Percentiles rank a stretch among this genome's conserved stretches.
Conservation (phyloP, 2,113 vertebrate genomes). For the Hippocampus mohnikei region DNA sequence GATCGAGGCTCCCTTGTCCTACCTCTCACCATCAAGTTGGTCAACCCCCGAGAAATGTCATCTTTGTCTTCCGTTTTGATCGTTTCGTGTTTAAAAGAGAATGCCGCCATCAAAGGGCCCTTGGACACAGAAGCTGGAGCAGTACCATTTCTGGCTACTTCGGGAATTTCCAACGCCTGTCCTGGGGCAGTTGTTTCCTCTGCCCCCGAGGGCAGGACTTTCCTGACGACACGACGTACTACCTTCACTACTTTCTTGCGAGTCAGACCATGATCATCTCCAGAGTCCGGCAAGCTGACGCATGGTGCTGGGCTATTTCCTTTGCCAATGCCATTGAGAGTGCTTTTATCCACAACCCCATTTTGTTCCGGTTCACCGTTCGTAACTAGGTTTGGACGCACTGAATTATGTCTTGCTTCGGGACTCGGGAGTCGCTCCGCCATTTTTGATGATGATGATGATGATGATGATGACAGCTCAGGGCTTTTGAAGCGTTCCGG, state of each 20-base stretch:
- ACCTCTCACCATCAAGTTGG: constrained; percentile 81
- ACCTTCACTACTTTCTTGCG: constrained; percentile 81
- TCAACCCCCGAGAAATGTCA: constrained; percentile 80
- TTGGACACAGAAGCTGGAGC: constrained; percentile 32
- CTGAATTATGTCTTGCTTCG: constrained; percentile 28
- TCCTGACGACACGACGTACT: constrained; percentile 82
- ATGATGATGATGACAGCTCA: constrained; percentile 24
- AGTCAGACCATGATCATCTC: constrained; percentile 71
- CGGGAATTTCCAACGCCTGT: constrained; percentile 15
- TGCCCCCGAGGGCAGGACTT: constrained; percentile 78
- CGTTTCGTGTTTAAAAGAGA: constrained; percentile 70
- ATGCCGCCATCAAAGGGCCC: constrained; percentile 21
- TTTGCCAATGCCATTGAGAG: constrained; percentile 38
- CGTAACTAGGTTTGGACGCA: constrained; percentile 54
- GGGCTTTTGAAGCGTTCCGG: constrained; percentile 62
- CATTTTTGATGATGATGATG: constrained; percentile 20
- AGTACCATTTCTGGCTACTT: constrained; percentile 29
- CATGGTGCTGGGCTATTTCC: constrained; percentile 3
- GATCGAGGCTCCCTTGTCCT: constrained; percentile 78
- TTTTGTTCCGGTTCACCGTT: constrained; percentile 58
- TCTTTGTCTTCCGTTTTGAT: constrained; percentile 82
- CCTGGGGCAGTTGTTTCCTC: constrained; percentile 30
- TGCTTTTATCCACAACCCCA: constrained; percentile 26
- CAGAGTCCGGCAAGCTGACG: constrained; percentile 30
- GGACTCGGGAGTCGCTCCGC: constrained; percentile 52